Conservation (phyloP, 1,140 invertebrate genomes). For the Pteromalus puparum region DNA sequence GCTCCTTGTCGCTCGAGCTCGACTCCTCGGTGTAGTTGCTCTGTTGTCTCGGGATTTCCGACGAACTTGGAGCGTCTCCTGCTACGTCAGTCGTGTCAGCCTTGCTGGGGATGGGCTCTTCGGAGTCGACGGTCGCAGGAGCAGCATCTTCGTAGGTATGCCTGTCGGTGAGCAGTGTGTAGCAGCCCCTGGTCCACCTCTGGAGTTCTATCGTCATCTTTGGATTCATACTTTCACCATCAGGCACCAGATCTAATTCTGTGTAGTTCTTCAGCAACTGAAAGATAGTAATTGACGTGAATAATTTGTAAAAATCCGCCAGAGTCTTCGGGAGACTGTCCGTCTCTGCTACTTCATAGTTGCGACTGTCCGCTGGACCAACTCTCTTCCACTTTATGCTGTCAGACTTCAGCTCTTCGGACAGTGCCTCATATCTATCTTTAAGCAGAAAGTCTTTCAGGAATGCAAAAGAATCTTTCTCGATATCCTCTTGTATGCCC, state of each 20-base stretch:
- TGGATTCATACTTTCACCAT: constrained; percentile 61
- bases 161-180: constrained; percentile 75
- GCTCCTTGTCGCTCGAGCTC: constrained; percentile 10
- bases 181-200: constrained; percentile 81
- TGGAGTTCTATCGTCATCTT: constrained; percentile 79
- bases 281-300: constrained; percentile 76
- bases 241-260: constrained; percentile 77
- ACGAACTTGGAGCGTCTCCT: not conserved
- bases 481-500: constrained; percentile 77
- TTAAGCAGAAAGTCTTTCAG: constrained; percentile 77
- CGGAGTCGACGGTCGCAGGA: constrained; percentile 52
- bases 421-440: constrained; percentile 70
- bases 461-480: constrained; percentile 77
- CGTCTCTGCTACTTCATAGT: constrained; percentile 77
- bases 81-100: constrained; percentile 41
- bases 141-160: constrained; percentile 37
- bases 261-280: constrained; percentile 80
- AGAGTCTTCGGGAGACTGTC: constrained; percentile 70
- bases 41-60: not conserved
- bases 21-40: not conserved
- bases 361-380: constrained; percentile 79
- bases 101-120: constrained; percentile 27
- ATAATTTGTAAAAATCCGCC: constrained; percentile 72
- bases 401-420: constrained; percentile 71
- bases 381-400: constrained; percentile 77